Percentiles rank a stretch among this genome's conserved stretches.
phyloP scores from a whole-genome alignment of 2,888 invertebrate species.

The Tenthredo mesomela region DNA sequence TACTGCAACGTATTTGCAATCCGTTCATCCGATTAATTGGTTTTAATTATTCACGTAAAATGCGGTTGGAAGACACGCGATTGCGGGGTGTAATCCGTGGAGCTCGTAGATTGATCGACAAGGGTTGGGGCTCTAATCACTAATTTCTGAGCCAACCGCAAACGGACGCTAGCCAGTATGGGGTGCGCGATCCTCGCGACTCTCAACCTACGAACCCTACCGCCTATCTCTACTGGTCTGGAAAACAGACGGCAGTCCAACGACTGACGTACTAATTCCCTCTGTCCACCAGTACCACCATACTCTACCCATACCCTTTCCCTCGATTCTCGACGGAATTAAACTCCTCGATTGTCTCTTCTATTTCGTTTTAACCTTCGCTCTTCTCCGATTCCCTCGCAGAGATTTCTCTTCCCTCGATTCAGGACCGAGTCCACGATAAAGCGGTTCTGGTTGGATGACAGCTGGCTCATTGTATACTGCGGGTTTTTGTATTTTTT shows the following conservation, averaged over 20 bases:
- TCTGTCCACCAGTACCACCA: constrained; percentile 21
- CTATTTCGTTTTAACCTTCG: constrained; percentile 25
- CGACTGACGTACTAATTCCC: constrained; percentile 39
- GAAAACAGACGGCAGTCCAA: constrained; percentile 36
- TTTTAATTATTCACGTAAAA: constrained; percentile 41
- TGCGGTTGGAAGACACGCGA: constrained; percentile 36
- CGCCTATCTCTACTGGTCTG: constrained; percentile 21
- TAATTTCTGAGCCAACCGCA: constrained; percentile 51
- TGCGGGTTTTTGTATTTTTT: not conserved
- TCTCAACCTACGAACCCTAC: constrained; percentile 2
- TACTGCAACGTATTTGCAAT: constrained; percentile 20
- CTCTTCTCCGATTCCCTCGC: not conserved
- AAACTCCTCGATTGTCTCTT: constrained; percentile 33
- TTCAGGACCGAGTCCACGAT: not conserved
- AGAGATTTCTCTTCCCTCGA: not conserved
- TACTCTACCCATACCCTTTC: not conserved
- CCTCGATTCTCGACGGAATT: constrained; percentile 24
- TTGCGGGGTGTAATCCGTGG: constrained; percentile 27
- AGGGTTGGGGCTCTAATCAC: constrained; percentile 46
- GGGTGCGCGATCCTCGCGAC: constrained; percentile 22
- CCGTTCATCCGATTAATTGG: constrained; percentile 32
- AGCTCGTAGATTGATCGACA: constrained; percentile 46
- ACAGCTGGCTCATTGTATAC: constrained; percentile 25
- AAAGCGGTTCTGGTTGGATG: constrained; percentile 9
- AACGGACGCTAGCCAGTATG: not conserved